Evolutionary conservation across 2,888 invertebrate genomes (phyloP).

Genomic region (Acronicta psi): DNA sequence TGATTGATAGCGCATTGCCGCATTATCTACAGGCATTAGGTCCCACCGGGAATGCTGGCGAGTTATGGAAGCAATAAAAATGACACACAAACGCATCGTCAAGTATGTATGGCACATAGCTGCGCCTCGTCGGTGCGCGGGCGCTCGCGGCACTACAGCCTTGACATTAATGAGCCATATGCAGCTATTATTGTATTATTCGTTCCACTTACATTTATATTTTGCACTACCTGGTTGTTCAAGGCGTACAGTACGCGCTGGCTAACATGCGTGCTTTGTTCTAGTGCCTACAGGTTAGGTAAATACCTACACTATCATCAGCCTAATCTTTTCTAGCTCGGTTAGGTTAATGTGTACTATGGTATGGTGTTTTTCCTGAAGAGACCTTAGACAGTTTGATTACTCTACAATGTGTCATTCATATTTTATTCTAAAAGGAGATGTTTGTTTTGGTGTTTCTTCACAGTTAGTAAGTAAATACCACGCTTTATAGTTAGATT

Average conservation of each 20-base stretch:
- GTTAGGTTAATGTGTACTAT: too few species aligned
- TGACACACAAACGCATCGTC: slow-evolving; percentile 25
- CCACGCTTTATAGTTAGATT: too few species aligned
- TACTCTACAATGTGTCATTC: too few species aligned
- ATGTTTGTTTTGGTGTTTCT: too few species aligned
- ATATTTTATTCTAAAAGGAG: too few species aligned
- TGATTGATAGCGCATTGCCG: slow-evolving; percentile 58
- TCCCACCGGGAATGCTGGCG: slow-evolving; percentile 43
- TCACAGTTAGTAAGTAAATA: too few species aligned
- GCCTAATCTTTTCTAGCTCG: too few species aligned
- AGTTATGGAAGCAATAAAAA: slow-evolving; percentile 51
- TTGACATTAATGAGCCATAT: slow-evolving; percentile 24
- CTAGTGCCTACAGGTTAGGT: too few species aligned
- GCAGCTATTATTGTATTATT: not conserved
- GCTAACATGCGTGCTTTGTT: too few species aligned
- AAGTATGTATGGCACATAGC: slow-evolving; percentile 16
- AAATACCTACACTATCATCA: too few species aligned
- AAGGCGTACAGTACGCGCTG: not conserved
- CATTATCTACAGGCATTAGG: slow-evolving; percentile 55
- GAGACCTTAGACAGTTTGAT: too few species aligned
- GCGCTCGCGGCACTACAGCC: slow-evolving; percentile 11
- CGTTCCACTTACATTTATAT: slow-evolving; percentile 1
- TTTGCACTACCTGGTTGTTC: slow-evolving; percentile 1
- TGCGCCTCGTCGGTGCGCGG: slow-evolving; percentile 7
- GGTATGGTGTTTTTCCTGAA: too few species aligned